phyloP scores from a whole-genome alignment of 1,140 invertebrate genomes.

The Drosophila willistoni region DNA sequence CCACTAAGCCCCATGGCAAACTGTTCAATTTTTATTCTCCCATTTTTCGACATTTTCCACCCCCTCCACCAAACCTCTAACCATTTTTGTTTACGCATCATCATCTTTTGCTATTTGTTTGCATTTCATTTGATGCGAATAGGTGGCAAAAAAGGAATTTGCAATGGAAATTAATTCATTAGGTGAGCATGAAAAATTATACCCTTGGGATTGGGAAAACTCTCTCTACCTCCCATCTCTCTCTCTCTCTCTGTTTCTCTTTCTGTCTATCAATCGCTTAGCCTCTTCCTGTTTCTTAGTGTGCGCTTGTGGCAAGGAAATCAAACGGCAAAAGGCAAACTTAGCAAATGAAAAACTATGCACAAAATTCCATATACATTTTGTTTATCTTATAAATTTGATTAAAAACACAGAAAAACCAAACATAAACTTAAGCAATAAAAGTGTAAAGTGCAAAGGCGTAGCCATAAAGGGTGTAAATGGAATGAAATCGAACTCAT shows the following conservation, averaged over 20 bases:
- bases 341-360: slow-evolving; percentile 3
- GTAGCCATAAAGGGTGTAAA: slow-evolving; percentile 11
- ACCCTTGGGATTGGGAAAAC: neutral
- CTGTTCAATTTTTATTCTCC: slow-evolving; percentile 25
- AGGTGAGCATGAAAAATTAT: slow-evolving; percentile 24
- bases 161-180: slow-evolving; percentile 78
- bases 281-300: neutral
- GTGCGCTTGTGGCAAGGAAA: neutral
- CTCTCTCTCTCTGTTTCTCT: neutral
- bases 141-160: slow-evolving; percentile 63
- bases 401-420: slow-evolving; percentile 50
- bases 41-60: slow-evolving; percentile 33
- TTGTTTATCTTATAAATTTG: slow-evolving; percentile 69
- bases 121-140: slow-evolving; percentile 68
- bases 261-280: neutral
- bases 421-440: slow-evolving; percentile 34
- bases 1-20: neutral
- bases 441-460: slow-evolving; percentile 48
- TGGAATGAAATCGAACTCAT: no score
- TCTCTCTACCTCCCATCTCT: neutral
- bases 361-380: slow-evolving; percentile 5
- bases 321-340: neutral
- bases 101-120: slow-evolving; percentile 66
- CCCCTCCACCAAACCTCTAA: no score
- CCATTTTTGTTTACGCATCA: slow-evolving; percentile 53